phyloP scores from a whole-genome alignment of 2,113 vertebrate genomes.

The Elanus axillaris region DNA sequence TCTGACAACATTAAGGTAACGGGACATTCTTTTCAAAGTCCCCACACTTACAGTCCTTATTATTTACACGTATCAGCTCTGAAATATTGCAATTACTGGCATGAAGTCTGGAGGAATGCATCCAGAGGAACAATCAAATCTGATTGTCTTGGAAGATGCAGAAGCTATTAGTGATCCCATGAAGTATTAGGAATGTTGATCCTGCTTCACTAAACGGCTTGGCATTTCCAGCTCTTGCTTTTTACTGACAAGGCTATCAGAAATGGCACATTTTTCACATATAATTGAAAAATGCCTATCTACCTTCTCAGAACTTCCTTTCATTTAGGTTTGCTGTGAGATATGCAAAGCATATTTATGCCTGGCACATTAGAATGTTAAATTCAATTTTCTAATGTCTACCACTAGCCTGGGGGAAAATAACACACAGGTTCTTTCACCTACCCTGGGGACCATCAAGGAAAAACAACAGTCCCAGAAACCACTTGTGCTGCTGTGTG shows the following conservation, averaged over 20 bases:
- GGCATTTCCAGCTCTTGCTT: conserved; percentile 49
- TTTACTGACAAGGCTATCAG: conserved; percentile 56
- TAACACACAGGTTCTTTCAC: conserved; percentile 14
- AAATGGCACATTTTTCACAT: conserved; percentile 53
- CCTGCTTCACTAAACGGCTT: conserved; percentile 8
- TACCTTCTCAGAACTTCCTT: conserved; percentile 54
- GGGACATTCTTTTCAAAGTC: background rate
- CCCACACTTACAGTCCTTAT: background rate
- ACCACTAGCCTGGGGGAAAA: background rate
- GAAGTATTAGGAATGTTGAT: conserved; percentile 46
- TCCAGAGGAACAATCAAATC: conserved; percentile 45
- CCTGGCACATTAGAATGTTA: conserved; percentile 42
- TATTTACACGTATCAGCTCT: conserved; percentile 49
- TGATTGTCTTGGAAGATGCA: conserved; percentile 1
- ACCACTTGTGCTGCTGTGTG: background rate
- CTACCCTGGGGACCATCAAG: background rate
- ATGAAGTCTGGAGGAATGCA: conserved; percentile 40
- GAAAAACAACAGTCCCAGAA: conserved; percentile 20
- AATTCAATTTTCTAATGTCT: conserved; percentile 51
- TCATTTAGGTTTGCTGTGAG: conserved; percentile 51
- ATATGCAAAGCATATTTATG: conserved; percentile 60
- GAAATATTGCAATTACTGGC: conserved; percentile 42
- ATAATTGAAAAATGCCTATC: conserved; percentile 71
- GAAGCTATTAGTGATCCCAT: conserved; percentile 27
- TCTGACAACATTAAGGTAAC: conserved; percentile 18